Base-by-base conservation (phyloP, 1,140 invertebrate genomes). In the Halyomorpha halys region DNA sequence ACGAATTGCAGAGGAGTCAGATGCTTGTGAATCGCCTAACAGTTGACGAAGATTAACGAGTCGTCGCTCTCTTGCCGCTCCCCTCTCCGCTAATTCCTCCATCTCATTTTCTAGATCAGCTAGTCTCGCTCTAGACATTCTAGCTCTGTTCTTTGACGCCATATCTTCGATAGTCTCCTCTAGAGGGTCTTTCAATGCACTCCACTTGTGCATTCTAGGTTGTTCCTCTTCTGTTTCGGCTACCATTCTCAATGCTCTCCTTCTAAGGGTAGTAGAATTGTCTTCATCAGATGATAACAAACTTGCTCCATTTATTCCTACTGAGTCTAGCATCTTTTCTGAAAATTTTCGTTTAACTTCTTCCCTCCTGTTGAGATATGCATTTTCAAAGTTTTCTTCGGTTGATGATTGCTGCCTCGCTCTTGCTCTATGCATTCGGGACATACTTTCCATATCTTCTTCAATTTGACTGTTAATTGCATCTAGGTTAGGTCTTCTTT, bases 51-150 rank as follows among this genome's bases (percentile, higher is more conserved):
- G 75, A 62, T 78, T 74, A 3, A 80, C 80, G 0, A 78, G 78
- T 53, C 81, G 75, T 63, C 78, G 75, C 68, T 83, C 80, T 53
- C 81, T 78, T 0, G 75, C 77, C 0, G 76, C 79, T 68, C 76
- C 77, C 66, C 79, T 75, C 68, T 81, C 79, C 27, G 72, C 76
- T 59, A 82, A 70, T 59, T 78, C 79, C 13, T 76, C 74, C 77
- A 82, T 82, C 72, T 83, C 82, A 60, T 81, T 79, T 67, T 83
- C 81, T 45, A 83, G 71, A 64, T 83, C 81, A 13, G 75, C 75
- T 19, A 82, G 71, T 56, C 81, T 76, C 11, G 80, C 80, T 49
- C 79, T 74, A 5, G 75, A 76, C 39, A 72, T 69, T 11, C 67
- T 70, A 1, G 77, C 78, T 5, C 78, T 69, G 1, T 67, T 66